Percentiles rank a stretch among this genome's conserved stretches.
phyloP scores from a whole-genome alignment of 1,140 invertebrate species.

The Diuraphis noxia region DNA sequence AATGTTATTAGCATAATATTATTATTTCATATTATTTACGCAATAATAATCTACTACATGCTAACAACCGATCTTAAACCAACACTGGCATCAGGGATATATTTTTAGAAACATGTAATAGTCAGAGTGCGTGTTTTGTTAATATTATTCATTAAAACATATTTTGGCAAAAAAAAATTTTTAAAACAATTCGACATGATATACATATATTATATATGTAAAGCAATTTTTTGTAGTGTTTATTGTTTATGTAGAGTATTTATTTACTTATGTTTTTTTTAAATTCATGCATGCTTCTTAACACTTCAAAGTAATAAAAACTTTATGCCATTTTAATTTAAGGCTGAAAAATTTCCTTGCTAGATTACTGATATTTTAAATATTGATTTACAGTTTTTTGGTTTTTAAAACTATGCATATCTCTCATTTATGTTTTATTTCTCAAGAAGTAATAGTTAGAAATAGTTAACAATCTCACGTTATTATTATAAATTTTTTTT shows the following conservation, averaged over 20 bases:
- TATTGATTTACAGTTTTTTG: neutral
- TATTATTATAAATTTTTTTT: neutral
- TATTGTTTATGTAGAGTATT: no score
- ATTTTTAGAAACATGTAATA: neutral
- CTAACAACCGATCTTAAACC: neutral
- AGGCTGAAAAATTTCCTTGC: neutral
- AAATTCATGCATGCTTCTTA: neutral
- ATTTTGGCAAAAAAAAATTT: neutral
- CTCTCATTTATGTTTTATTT: neutral
- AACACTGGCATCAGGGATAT: neutral
- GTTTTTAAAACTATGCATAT: neutral
- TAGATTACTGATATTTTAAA: neutral
- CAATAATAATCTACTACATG: neutral
- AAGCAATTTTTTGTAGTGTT: no score
- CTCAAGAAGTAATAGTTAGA: neutral
- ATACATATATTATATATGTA: neutral
- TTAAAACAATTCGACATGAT: neutral
- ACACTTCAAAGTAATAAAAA: neutral
- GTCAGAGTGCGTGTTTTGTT: neutral
- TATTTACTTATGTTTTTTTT: neutral
- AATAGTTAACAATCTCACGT: neutral
- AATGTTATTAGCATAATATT: neutral
- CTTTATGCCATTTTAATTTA: neutral
- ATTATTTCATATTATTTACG: neutral
- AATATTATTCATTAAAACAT: neutral